Percentiles rank a stretch among this genome's conserved stretches.
phyloP scores from a whole-genome alignment of 2,888 invertebrate genomes.

The Eristalis intricaria region DNA sequence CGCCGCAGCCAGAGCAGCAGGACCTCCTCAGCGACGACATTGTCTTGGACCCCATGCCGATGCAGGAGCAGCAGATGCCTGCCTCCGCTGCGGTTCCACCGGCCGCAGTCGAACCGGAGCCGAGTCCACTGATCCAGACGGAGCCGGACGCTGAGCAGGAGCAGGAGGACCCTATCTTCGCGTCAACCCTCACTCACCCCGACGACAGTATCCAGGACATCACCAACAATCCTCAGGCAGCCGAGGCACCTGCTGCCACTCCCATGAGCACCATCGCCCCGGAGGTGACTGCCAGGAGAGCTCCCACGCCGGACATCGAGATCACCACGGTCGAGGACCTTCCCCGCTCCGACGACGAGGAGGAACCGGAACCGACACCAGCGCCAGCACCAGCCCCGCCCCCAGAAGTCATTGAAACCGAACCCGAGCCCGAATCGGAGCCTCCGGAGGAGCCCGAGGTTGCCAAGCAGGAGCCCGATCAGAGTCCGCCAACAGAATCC shows the following conservation, averaged over 20 bases:
- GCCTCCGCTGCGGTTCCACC: conserved; percentile 2
- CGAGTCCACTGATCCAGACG: conserved; percentile 60
- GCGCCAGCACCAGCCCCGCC: conserved; percentile 57
- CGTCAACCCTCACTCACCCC: conserved; percentile 78
- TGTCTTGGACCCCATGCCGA: conserved; percentile 73
- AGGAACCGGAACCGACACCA: conserved; percentile 75
- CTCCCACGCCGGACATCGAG: conserved; percentile 81
- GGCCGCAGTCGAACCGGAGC: conserved; percentile 26
- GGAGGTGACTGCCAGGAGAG: conserved; percentile 76
- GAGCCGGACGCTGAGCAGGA: conserved; percentile 31
- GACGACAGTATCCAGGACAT: conserved; percentile 80
- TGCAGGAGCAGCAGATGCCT: conserved; percentile 34
- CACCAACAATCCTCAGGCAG: conserved; percentile 80
- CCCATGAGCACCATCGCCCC: conserved; percentile 77
- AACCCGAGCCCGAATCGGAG: conserved; percentile 36
- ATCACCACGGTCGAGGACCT: conserved; percentile 81
- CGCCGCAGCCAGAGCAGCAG: conserved; percentile 79
- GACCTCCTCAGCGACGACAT: conserved; percentile 85
- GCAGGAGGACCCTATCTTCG: conserved; percentile 77
- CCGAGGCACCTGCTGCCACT: conserved; percentile 60
- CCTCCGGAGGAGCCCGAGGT: conserved; percentile 22
- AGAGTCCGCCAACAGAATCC: conserved; percentile 77
- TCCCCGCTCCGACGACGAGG: conserved; percentile 80
- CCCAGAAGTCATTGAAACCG: conserved; percentile 48
- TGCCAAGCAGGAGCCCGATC: conserved; percentile 74